Percentiles rank a stretch among this genome's conserved stretches.
phyloP scores from a whole-genome alignment of 2,797 vertebrate species.

The Chaetodon trifasciatus region DNA sequence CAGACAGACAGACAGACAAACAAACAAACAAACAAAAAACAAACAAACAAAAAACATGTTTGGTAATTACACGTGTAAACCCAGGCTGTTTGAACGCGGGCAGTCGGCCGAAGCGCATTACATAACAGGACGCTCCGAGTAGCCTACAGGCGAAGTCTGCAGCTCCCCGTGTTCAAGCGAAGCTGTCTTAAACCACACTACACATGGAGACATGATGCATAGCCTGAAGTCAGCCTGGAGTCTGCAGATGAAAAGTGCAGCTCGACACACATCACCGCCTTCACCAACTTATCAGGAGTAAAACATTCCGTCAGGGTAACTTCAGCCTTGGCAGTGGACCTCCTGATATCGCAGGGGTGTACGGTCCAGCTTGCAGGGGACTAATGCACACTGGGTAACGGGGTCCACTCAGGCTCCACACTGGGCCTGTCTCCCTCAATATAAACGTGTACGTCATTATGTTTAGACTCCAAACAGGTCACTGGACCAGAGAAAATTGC shows the following conservation, averaged over 20 bases:
- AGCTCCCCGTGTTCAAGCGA: conserved; percentile 49
- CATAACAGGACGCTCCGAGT: conserved; percentile 78
- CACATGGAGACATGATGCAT: conserved; percentile 30
- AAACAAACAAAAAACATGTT: conserved; percentile 33
- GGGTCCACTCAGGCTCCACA: conserved; percentile 25
- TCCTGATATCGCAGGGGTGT: conserved; percentile 30
- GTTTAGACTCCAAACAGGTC: conserved; percentile 61
- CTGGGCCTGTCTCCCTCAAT: conserved; percentile 59
- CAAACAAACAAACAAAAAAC: too few species aligned
- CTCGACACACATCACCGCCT: conserved; percentile 35
- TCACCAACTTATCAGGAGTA: conserved; percentile 57
- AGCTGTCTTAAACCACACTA: conserved; percentile 45
- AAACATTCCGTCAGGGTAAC: conserved; percentile 61
- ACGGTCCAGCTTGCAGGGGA: conserved; percentile 3
- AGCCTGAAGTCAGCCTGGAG: conserved; percentile 40
- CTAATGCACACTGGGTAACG: conserved; percentile 11
- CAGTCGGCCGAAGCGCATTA: conserved; percentile 71
- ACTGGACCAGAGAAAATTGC: conserved; percentile 20
- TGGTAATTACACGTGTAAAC: conserved; percentile 62
- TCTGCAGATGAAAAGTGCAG: conserved; percentile 39
- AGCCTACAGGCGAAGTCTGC: conserved; percentile 63
- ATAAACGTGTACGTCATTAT: conserved; percentile 51
- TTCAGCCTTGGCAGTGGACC: conserved; percentile 40
- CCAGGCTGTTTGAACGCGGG: conserved; percentile 60
- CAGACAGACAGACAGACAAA: background rate